phyloP scores from a whole-genome alignment of 2,797 vertebrate genomes.

The Periparus ater region DNA sequence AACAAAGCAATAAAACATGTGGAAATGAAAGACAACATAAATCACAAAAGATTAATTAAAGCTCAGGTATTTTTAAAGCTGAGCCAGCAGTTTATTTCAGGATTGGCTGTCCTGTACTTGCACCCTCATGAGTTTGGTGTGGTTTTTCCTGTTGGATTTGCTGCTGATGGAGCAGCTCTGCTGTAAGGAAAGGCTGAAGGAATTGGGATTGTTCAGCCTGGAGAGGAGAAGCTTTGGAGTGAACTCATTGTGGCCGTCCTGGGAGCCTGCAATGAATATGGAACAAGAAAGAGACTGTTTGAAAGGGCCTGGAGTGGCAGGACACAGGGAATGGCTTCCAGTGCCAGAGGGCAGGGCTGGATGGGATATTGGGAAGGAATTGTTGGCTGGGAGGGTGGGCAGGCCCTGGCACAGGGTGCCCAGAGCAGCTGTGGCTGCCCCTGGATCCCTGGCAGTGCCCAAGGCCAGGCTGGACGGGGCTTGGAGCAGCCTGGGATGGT shows the following conservation, averaged over 20 bases:
- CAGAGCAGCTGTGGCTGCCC: neutral
- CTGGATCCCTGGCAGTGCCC: neutral
- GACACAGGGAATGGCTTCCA: neutral
- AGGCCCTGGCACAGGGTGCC: neutral
- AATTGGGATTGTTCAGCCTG: neutral
- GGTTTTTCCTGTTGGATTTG: neutral
- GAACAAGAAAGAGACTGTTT: neutral
- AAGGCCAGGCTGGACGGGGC: neutral
- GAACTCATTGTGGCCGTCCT: neutral
- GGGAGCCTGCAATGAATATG: neutral
- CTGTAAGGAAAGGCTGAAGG: neutral
- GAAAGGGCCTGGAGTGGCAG: fast-evolving
- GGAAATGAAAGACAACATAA: neutral
- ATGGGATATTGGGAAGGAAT: neutral
- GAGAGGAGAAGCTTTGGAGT: neutral
- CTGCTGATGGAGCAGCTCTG: neutral
- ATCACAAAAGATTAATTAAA: neutral
- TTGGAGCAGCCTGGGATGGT: neutral
- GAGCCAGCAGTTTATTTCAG: neutral
- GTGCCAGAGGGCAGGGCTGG: neutral
- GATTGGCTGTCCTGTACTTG: neutral
- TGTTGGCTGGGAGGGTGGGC: neutral
- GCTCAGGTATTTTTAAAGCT: neutral
- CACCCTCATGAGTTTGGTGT: neutral
- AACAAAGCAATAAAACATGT: neutral